phyloP scores from a whole-genome alignment of 2,113 vertebrate species.

The Trichomycterus rosablanca region DNA sequence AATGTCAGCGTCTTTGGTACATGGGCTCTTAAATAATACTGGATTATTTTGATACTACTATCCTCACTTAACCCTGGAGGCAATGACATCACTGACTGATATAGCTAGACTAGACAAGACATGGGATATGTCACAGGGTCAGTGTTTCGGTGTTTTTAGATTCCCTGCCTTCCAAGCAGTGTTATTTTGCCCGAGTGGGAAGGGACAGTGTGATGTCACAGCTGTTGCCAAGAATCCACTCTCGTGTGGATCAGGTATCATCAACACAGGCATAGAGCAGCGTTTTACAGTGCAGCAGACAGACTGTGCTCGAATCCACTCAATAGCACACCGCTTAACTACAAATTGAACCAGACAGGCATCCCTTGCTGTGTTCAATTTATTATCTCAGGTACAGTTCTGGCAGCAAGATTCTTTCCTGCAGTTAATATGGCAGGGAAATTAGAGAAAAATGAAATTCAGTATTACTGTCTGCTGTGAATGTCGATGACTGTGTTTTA shows the following conservation, averaged over 20 bases:
- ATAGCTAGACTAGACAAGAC: not conserved
- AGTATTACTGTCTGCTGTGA: no score
- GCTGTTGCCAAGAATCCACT: slow-evolving; percentile 18
- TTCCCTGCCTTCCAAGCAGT: slow-evolving; percentile 34
- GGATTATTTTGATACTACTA: no score
- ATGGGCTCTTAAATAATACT: no score
- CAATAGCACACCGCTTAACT: slow-evolving; percentile 14
- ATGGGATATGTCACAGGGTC: slow-evolving; percentile 7
- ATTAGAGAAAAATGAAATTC: no score
- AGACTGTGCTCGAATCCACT: slow-evolving; percentile 10
- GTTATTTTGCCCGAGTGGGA: slow-evolving; percentile 30
- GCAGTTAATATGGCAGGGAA: no score
- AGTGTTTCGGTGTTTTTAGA: slow-evolving; percentile 29
- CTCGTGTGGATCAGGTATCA: slow-evolving; percentile 24
- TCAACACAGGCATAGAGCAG: slow-evolving; percentile 2
- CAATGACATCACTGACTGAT: not conserved
- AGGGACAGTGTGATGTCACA: slow-evolving; percentile 34
- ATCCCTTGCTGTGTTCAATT: slow-evolving; percentile 22
- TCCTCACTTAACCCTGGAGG: not conserved
- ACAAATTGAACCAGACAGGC: slow-evolving; percentile 1
- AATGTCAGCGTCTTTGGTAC: no score
- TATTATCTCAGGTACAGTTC: slow-evolving; percentile 32
- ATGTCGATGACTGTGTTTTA: no score
- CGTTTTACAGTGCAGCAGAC: not conserved
- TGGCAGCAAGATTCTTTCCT: slow-evolving; percentile 2